Base-by-base conservation (phyloP, 1,140 invertebrate genomes). In the Drosophila teissieri region DNA sequence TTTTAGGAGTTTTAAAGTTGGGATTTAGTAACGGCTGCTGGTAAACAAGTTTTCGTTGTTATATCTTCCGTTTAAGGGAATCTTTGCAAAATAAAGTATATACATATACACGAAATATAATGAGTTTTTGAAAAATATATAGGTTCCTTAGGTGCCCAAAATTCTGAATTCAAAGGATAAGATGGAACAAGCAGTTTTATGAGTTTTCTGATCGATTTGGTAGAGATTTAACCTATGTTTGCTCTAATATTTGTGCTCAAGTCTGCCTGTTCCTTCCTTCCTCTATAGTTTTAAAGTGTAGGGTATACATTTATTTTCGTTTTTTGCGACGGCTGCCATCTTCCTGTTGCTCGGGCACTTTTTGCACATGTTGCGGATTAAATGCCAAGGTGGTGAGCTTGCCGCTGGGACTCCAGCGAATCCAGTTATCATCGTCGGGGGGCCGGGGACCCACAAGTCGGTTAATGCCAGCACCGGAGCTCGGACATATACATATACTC, bases 351-450 rank as follows among this genome's bases (percentile, higher is more conserved):
- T 68, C 27, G 68, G 54, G 61, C 61, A 42, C 67, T 75, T 83
- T 78, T 73, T 78, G 58, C 86, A 73, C 80, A 89, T 88, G 81
- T 78, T 65, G 52, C 67, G 78, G 63, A 73, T 76, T 73, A 86
- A 86, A 86, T 86, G 83, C 83, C 83, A 86, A 86, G 83, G 84
- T 86, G 62, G 75, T 62, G 61, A 51, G 40, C 56, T 60, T 56
- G 44, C 65, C 51, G 75, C 52, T 77, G 67, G 44, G 57, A 63
- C 53, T 53, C 44, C 44, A 55, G 12, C 37, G 64, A 73, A 76
- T 65, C 75, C 61, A 88, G 82, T 86, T 86, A 69, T 52, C 45
- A 52, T 82, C 86, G 60, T 46, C 45, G 48, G 48, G 31, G 45
- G 36, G 36, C 27, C 27, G 27, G 58, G 45, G 53, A 63, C 58